Conservation (phyloP, 2,113 vertebrate genomes). For the Thinocorus orbignyianus region DNA sequence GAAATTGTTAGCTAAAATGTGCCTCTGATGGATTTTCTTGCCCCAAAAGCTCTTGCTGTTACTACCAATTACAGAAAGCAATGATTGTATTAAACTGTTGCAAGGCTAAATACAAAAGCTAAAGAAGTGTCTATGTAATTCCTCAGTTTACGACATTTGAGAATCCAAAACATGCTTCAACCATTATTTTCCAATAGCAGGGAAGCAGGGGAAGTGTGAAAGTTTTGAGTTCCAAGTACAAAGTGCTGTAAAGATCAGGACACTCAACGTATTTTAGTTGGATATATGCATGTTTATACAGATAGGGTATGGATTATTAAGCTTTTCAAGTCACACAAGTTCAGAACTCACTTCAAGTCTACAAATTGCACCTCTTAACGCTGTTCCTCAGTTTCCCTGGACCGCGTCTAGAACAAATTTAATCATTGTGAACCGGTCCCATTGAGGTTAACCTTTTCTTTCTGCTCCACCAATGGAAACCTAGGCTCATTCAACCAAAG, state of each 20-base stretch:
- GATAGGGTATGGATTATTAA: neutral
- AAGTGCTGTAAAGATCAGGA: neutral
- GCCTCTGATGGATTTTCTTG: neutral
- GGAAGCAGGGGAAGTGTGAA: neutral
- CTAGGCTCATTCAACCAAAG: neutral
- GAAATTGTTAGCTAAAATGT: neutral
- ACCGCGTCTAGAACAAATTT: neutral
- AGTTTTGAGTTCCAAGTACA: neutral
- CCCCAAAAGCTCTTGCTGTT: neutral
- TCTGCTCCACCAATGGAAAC: neutral
- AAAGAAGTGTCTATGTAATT: neutral
- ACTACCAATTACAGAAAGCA: neutral
- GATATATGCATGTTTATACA: neutral
- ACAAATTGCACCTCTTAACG: neutral
- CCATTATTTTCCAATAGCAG: neutral
- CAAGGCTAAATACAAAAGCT: neutral
- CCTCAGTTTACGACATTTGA: neutral
- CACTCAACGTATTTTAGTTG: neutral
- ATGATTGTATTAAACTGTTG: neutral
- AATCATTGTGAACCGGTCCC: neutral
- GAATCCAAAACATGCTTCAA: neutral
- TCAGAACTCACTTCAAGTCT: neutral
- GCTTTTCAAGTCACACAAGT: neutral
- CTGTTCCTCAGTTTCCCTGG: neutral
- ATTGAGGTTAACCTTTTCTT: neutral